Base-by-base conservation (phyloP, 2,113 vertebrate species). In the Vicugna pacos region DNA sequence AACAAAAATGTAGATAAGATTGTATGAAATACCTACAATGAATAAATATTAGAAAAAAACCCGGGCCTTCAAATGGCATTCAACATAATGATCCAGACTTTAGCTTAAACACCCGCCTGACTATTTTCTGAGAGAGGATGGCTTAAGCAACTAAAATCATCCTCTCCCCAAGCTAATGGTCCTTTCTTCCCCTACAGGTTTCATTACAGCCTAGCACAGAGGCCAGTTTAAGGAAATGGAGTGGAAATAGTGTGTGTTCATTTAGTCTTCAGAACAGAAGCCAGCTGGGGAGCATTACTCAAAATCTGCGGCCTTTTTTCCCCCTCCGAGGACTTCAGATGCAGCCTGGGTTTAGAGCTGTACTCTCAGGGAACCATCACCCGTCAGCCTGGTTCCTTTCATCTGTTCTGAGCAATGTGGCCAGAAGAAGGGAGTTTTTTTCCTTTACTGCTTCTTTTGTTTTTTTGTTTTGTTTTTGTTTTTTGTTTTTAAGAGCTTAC, bases 141-240 rank as follows among this genome's bases (percentile, higher is more conserved):
- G 67, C 75, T 94, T 94, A 76, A 89, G 75, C 85, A 93, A 89
- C 72, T 94, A 56, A 94, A 96, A 94, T 80, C 96, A 93, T 86
- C 77, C n/a, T 95, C 35, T 94, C 86, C 30, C 35, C 10, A n/a
- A 91, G 89, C 54, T 82, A 86, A 86, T 83, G 79, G 64, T 76
- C 69, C 91, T 95, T 96, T 64, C 82, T 86, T 94, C 90, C 83
- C 48, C 58, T 92, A 14, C 70, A 93, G 77, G 46, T 96, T 97
- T 93, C 89, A 96, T 97, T 97, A 91, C 46, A 95, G 46, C 62
- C 72, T 56, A 64, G n/a, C 65, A 22, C n/a, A 90, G 88, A 95
- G 22, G 70, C 87, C 76, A 87, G 65, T 67, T 95, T 91, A 93
- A 97, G 56, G 90, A 94, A 97, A 97, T 86, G 69, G 80, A 92